phyloP scores from a whole-genome alignment of 53 echinoderm and acorn worm species.

The Echinarachnius parma region DNA sequence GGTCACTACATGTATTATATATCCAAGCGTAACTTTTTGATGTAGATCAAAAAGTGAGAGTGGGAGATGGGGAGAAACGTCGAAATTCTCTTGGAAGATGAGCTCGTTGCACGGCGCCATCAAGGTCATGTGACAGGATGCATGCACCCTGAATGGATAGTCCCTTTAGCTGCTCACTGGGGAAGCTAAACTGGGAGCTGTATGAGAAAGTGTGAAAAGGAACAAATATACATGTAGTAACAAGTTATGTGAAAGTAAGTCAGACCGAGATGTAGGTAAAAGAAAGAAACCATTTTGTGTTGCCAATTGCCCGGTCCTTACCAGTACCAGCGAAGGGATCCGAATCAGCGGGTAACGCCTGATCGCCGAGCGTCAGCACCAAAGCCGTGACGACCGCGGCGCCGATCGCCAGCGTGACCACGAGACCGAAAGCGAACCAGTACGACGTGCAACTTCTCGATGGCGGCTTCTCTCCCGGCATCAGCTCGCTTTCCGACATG shows the following conservation, averaged over 20 bases:
- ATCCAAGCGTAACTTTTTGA: neutral
- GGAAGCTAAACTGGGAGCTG: too few species aligned
- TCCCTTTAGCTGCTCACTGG: too few species aligned
- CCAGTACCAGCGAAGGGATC: neutral
- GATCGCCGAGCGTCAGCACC: neutral
- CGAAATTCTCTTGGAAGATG: conserved; percentile 81
- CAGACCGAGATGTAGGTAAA: too few species aligned
- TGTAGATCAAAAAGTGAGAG: neutral
- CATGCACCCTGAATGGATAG: too few species aligned
- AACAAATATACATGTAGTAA: too few species aligned
- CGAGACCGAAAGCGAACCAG: neutral
- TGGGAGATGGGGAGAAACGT: conserved; percentile 15
- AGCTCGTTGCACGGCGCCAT: conserved; percentile 61
- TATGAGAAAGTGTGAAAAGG: too few species aligned
- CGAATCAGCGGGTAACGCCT: too few species aligned
- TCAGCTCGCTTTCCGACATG: too few species aligned
- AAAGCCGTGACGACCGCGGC: neutral
- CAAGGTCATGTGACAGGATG: conserved; percentile 49
- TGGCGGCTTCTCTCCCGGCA: too few species aligned
- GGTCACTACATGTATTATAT: neutral
- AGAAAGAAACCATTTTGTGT: too few species aligned
- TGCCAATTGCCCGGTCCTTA: too few species aligned
- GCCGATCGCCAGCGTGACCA: neutral
- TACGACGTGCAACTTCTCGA: neutral
- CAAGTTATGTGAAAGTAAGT: too few species aligned